Conservation (phyloP, 2,888 invertebrate species). For the Campaea margaritaria region DNA sequence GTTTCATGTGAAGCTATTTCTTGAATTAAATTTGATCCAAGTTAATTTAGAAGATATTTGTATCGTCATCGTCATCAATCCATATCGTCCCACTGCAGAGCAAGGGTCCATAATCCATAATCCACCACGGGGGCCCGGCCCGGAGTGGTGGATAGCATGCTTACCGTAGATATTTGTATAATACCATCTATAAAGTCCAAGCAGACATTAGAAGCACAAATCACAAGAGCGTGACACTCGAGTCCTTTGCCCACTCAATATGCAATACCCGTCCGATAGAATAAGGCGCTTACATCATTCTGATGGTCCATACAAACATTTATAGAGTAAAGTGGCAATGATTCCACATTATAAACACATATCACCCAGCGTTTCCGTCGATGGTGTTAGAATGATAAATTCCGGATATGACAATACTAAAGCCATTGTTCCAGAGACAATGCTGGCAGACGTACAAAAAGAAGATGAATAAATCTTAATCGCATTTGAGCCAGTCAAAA, state of each 20-base stretch:
- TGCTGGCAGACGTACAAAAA: conserved; percentile 76
- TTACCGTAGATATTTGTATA: too few relatives aligned
- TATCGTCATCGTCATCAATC: too few relatives aligned
- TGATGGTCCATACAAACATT: conserved; percentile 68
- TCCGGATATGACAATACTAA: conserved; percentile 76
- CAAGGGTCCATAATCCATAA: too few relatives aligned
- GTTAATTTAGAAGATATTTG: too few relatives aligned
- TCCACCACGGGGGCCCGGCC: too few relatives aligned
- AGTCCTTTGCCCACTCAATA: conserved; percentile 43
- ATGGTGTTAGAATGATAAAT: conserved; percentile 83
- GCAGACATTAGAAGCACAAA: conserved; percentile 20
- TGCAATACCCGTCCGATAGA: conserved; percentile 47
- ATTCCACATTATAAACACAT: conserved; percentile 82
- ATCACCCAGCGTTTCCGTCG: conserved; percentile 78
- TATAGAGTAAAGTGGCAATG: conserved; percentile 75
- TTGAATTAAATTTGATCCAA: too few relatives aligned
- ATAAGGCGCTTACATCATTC: conserved; percentile 68
- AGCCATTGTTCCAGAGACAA: conserved; percentile 81
- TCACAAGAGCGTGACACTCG: conserved; percentile 7
- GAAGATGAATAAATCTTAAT: conserved; percentile 74
- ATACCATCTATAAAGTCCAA: background rate
- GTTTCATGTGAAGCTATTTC: too few relatives aligned
- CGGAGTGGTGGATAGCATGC: too few relatives aligned
- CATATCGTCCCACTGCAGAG: too few relatives aligned
- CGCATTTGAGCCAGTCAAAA: conserved; percentile 53